Conservation (phyloP, 2,113 vertebrate species). For the Siniperca chuatsi region DNA sequence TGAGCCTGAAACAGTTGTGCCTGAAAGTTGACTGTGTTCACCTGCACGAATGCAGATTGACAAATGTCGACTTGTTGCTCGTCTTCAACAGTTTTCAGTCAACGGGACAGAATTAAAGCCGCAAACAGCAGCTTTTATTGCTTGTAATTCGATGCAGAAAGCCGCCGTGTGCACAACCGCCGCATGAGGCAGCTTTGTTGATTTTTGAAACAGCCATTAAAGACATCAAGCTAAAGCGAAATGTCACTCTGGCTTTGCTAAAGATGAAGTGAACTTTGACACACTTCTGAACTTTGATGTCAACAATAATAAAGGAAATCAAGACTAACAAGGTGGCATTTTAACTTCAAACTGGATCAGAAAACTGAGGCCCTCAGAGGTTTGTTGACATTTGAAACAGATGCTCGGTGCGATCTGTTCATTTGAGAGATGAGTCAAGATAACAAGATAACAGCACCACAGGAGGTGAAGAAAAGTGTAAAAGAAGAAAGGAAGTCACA, state of each 20-base stretch:
- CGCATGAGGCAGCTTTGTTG: not conserved
- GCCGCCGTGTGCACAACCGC: not conserved
- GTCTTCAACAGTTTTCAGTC: not conserved
- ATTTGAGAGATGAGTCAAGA: not conserved
- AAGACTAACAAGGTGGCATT: not conserved
- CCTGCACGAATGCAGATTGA: not conserved
- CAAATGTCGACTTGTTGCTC: not conserved
- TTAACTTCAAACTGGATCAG: not conserved
- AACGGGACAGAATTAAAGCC: not conserved
- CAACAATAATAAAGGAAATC: not conserved
- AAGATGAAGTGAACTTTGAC: constrained; percentile 2
- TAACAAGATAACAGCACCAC: constrained; percentile 43
- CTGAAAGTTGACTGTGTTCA: not conserved
- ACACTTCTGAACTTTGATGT: not conserved
- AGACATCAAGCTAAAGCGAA: not conserved
- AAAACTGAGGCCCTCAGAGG: not conserved
- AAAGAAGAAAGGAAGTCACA: constrained; percentile 22
- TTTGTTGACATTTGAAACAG: constrained; percentile 18
- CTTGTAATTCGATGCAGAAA: constrained; percentile 4
- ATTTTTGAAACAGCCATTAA: not conserved
- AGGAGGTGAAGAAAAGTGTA: constrained; percentile 1
- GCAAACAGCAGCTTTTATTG: not conserved
- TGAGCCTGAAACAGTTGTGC: not conserved
- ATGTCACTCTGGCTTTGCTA: not conserved
- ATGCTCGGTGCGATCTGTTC: not conserved